These are phyloP conservation scores for Proterorhinus semilunaris DNA, from an alignment of 2,113 vertebrate species.

Conservation along the genomic window DNA sequence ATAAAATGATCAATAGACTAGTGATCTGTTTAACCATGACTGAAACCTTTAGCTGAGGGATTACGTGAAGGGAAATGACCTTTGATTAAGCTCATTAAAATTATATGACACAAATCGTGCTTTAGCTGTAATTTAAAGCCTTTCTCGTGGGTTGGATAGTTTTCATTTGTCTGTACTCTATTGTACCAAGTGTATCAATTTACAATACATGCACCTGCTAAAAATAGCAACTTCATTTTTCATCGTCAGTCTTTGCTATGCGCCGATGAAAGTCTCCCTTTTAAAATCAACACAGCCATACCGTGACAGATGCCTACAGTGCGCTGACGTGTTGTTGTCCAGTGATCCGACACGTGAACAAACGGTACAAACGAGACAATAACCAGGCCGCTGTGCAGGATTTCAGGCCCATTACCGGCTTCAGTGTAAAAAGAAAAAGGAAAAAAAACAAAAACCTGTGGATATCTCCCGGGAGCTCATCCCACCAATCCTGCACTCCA, in stretches of 20 bases:
- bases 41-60: too few relatives aligned
- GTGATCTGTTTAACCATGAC: too few relatives aligned
- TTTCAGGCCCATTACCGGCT: conserved; percentile 13
- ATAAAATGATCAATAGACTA: too few relatives aligned
- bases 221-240: not conserved
- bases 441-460: too few relatives aligned
- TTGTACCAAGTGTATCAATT: not conserved
- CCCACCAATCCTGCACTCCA: conserved; percentile 13
- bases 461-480: conserved; percentile 20
- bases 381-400: conserved; percentile 21
- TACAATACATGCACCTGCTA: not conserved
- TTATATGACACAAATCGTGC: too few relatives aligned
- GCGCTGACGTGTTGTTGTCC: not conserved
- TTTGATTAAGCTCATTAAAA: too few relatives aligned
- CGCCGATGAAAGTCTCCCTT: not conserved
- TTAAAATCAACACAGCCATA: not conserved
- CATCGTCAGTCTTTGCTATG: not conserved
- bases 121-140: too few relatives aligned
- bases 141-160: not conserved
- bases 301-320: not conserved
- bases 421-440: not conserved
- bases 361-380: conserved; percentile 13
- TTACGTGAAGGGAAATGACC: too few relatives aligned
- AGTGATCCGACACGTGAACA: conserved; percentile 16
- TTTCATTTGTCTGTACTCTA: not conserved